Conservation (phyloP, 2,113 vertebrate genomes). For the Bubalus kerabau region DNA sequence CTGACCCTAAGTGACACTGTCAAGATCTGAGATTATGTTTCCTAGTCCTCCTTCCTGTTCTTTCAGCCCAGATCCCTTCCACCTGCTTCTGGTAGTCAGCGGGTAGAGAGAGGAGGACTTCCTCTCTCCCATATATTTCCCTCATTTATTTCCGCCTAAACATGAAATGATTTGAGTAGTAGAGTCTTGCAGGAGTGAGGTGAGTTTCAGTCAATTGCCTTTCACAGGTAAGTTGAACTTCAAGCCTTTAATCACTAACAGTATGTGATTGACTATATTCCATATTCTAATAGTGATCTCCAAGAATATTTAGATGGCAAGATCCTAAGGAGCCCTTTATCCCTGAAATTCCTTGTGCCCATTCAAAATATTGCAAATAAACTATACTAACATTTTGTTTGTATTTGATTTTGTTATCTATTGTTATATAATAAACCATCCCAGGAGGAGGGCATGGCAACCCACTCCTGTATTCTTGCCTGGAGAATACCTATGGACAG, state of each 20-base stretch:
- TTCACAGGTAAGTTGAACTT: not conserved
- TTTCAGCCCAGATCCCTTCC: not conserved
- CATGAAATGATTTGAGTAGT: not conserved
- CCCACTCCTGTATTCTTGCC: not conserved
- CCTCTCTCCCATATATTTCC: not conserved
- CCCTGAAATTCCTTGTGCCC: not conserved
- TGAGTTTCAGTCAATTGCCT: not conserved
- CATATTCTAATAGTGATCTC: not conserved
- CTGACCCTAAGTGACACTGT: not conserved
- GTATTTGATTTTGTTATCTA: not conserved
- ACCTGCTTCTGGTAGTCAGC: rapidly evolving
- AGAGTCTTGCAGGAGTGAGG: not conserved
- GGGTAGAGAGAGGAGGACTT: not conserved
- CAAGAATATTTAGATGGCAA: not conserved
- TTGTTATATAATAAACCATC: not conserved
- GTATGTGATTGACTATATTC: not conserved
- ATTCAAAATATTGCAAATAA: not conserved
- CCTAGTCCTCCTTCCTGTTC: not conserved
- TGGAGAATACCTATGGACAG: not conserved
- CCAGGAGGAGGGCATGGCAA: not conserved
- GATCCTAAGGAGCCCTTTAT: not conserved
- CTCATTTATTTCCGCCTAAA: not conserved
- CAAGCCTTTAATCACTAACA: not conserved
- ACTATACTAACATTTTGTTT: not conserved
- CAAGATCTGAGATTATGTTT: not conserved